Evolutionary conservation across 2,888 invertebrate genomes (phyloP).

Genomic region (Metellina segmentata): DNA sequence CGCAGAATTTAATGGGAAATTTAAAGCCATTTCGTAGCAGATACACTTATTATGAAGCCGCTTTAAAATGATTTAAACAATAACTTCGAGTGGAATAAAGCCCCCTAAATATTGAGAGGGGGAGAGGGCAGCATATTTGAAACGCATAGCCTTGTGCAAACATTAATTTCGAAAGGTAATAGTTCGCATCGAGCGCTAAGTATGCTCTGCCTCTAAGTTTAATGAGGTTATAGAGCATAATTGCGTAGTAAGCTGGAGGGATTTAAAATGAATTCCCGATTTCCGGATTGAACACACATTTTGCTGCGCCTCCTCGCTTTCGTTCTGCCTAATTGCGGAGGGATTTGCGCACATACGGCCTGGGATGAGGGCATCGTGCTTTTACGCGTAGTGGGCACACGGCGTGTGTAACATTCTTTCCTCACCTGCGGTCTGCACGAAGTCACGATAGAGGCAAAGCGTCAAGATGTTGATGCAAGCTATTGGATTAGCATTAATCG

Average conservation of each 20-base stretch:
- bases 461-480: background rate
- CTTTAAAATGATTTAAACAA: conserved; percentile 77
- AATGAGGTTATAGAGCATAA: conserved; percentile 75
- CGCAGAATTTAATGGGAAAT: conserved; percentile 55
- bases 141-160: conserved; percentile 70
- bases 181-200: conserved; percentile 54
- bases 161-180: conserved; percentile 76
- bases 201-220: conserved; percentile 53
- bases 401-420: background rate
- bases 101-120: conserved; percentile 60
- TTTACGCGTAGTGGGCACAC: too few relatives aligned
- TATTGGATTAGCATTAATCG: background rate
- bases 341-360: background rate
- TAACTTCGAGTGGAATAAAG: conserved; percentile 58
- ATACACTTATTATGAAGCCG: conserved; percentile 64
- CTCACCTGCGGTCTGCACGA: background rate
- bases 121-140: conserved; percentile 58
- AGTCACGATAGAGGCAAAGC: background rate
- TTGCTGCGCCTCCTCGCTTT: conserved; percentile 33
- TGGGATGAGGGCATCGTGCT: too few relatives aligned
- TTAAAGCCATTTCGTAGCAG: conserved; percentile 66
- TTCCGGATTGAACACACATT: conserved; percentile 44
- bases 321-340: conserved; percentile 61
- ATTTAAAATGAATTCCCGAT: conserved; percentile 74
- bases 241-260: conserved; percentile 73